A percentile compares a stretch with the other conserved stretches of the same genome.
phyloP scores from a whole-genome alignment of 2,797 vertebrate genomes.

The Vultur gryphus region DNA sequence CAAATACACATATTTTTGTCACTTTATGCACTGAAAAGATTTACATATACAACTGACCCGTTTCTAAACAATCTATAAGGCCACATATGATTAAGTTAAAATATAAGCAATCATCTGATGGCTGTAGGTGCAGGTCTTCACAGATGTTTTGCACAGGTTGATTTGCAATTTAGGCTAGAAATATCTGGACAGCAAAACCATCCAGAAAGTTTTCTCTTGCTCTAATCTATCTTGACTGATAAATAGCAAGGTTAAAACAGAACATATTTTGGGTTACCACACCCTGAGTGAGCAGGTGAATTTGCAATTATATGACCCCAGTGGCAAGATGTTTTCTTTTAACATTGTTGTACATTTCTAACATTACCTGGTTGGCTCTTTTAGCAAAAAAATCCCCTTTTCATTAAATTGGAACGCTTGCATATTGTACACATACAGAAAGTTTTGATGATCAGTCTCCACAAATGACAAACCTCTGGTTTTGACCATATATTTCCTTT shows the following conservation, averaged over 20 bases:
- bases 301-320: background rate
- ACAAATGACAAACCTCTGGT: background rate
- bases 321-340: background rate
- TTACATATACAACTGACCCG: background rate
- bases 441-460: background rate
- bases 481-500: background rate
- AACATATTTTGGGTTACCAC: background rate
- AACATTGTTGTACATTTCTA: background rate
- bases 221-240: background rate
- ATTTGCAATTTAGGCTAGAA: background rate
- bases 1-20: background rate
- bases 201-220: background rate
- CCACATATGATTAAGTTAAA: background rate
- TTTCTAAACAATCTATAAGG: background rate
- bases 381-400: background rate
- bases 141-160: background rate
- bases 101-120: background rate
- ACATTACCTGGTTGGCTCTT: background rate
- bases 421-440: background rate
- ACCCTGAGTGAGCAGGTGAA: background rate
- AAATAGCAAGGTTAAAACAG: background rate
- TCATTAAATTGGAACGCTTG: background rate
- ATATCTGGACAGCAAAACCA: background rate
- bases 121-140: background rate
- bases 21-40: background rate